phyloP scores from a whole-genome alignment of 2,113 vertebrate species.

The Macrotis lagotis region DNA sequence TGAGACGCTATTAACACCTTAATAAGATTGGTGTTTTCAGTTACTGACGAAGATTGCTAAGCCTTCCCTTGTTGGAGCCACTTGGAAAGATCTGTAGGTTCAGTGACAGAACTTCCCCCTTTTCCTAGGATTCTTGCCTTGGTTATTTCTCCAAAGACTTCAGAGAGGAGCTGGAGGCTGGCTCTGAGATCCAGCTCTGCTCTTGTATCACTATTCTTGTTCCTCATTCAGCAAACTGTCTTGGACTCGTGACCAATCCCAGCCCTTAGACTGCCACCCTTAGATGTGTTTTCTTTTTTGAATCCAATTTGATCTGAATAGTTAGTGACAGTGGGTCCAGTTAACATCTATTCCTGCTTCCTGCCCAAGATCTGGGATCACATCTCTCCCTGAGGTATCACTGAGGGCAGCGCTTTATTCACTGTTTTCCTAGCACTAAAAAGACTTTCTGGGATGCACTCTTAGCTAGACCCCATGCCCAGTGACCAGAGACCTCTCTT shows the following conservation, averaged over 20 bases:
- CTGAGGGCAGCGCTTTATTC: not conserved
- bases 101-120: not conserved
- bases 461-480: not conserved
- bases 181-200: not conserved
- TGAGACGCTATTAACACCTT: not conserved
- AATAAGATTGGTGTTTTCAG: not conserved
- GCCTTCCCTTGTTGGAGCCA: not conserved
- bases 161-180: not conserved
- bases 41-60: not conserved
- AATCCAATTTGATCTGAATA: not conserved
- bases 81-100: not conserved
- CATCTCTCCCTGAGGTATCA: no score
- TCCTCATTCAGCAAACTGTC: not conserved
- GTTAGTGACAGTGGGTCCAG: not conserved
- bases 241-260: not conserved
- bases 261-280: not conserved
- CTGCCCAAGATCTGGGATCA: not conserved
- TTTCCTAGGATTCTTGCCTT: not conserved
- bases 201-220: not conserved
- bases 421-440: not conserved
- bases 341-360: not conserved
- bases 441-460: not conserved
- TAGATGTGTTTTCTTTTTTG: not conserved
- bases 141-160: not conserved
- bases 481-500: not conserved